Base-by-base conservation (phyloP, 2,113 vertebrate genomes). In the Trogon surrucura region DNA sequence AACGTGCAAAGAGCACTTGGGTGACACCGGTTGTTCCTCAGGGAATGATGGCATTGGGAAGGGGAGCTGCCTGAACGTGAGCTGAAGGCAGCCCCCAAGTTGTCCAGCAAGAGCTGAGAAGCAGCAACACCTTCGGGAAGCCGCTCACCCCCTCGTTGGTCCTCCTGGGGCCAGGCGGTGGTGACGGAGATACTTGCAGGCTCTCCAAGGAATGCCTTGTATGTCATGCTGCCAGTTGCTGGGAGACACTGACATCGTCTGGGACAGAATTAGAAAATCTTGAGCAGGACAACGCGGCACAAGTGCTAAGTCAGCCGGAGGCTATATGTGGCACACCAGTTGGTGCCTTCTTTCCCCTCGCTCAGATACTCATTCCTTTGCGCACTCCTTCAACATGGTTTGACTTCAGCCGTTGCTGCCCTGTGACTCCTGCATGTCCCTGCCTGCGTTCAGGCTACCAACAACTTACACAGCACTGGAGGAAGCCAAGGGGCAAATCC, bases 251-350 rank as follows among this genome's bases (percentile, higher is more conserved):
- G 93, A 97, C 94, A 92, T 80, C 53, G 48, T 74, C 85, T 70
- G 89, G 19, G 95, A 95, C 97, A 48, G 58, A 98, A 98, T 98
- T 98, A 98, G 98, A 98, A 98, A 98, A 93, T 93, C 96, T 97
- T 92, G 91, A 95, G 80, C 53, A 21, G 94, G 80, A 91, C 48
- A 34, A 70, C 26, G n/a, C 20, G 17, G 71, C 95, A 86, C 93
- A 97, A 97, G 78, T 97, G 97, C 96, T 86, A 96, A 71, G 96
- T 97, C 96, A 97, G 97, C 95, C 85, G 0, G 1, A 3, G 61
- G 95, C 97, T 98, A 98, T 98, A 98, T 96, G 91, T 3, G 62
- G 95, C 14, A 0, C 73, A 83, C 89, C 97, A 97, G 93, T 83
- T 97, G 97, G 94, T 97, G 93, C 80, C 70, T 88, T 81, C 89